phyloP scores from a whole-genome alignment of 2,113 vertebrate species.

The Oophaga pumilio region DNA sequence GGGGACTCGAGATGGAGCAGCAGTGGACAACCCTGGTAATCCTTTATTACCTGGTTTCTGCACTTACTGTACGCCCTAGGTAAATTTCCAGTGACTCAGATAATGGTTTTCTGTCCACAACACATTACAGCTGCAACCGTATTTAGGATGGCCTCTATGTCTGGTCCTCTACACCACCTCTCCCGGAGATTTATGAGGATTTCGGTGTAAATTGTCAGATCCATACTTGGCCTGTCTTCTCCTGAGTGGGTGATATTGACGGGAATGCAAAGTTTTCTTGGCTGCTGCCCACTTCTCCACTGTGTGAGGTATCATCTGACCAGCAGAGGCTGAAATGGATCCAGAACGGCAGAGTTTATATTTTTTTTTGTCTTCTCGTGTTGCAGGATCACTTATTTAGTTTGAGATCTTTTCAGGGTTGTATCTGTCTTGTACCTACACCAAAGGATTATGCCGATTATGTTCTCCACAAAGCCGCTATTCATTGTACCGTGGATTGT shows the following conservation, averaged over 20 bases:
- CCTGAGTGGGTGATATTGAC: constrained; percentile 32
- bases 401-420: constrained; percentile 20
- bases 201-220: background rate
- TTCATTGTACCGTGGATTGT: constrained; percentile 5
- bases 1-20: background rate
- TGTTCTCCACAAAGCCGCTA: constrained; percentile 14
- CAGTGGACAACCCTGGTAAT: background rate
- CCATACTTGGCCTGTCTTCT: background rate
- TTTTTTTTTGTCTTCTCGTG: background rate
- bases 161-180: background rate
- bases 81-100: background rate
- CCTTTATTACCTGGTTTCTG: background rate
- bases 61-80: background rate
- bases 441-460: constrained; percentile 10
- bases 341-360: background rate
- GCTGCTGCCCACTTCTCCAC: background rate
- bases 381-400: background rate
- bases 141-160: background rate
- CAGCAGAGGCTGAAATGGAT: background rate
- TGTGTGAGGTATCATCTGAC: background rate
- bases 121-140: background rate
- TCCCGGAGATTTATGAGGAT: background rate
- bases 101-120: background rate
- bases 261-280: constrained; percentile 9
- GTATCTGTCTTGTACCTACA: constrained; percentile 17